Conservation (phyloP, 2,113 vertebrate genomes). For the Potamarius usumacintae region DNA sequence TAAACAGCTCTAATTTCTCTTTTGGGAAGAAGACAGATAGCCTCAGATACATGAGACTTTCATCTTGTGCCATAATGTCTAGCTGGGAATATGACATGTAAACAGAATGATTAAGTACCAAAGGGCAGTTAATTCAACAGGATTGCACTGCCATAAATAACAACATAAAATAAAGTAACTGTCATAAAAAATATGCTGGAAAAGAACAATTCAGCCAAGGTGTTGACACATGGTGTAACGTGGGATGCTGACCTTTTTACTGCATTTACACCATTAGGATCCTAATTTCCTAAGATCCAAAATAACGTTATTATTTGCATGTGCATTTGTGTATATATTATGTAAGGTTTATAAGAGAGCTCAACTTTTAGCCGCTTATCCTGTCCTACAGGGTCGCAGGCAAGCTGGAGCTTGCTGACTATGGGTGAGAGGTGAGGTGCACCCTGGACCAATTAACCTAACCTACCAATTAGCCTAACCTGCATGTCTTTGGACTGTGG, state of each 20-base stretch:
- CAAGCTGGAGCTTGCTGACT: too few relatives aligned
- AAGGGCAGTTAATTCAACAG: not conserved
- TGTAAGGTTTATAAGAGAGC: not conserved
- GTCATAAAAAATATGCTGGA: not conserved
- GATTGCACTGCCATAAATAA: not conserved
- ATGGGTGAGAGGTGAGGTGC: too few relatives aligned
- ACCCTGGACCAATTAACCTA: too few relatives aligned
- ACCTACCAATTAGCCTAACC: too few relatives aligned
- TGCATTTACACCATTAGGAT: not conserved
- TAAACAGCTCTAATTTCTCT: constrained; percentile 26
- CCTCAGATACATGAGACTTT: constrained; percentile 2
- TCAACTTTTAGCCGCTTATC: not conserved
- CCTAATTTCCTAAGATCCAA: not conserved
- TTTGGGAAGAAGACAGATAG: constrained; percentile 8
- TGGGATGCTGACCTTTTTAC: not conserved
- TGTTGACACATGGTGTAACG: not conserved
- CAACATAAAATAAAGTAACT: not conserved
- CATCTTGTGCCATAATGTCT: not conserved
- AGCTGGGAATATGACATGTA: not conserved
- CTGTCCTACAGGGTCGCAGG: too few relatives aligned
- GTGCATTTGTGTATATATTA: not conserved
- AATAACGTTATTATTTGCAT: not conserved
- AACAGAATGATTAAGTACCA: not conserved
- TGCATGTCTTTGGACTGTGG: too few relatives aligned
- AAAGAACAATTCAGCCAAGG: not conserved